A percentile compares a stretch with the other conserved stretches of the same genome.
Conservation (phyloP, 2,888 invertebrate species). For the Dicranocentrus wangi region DNA sequence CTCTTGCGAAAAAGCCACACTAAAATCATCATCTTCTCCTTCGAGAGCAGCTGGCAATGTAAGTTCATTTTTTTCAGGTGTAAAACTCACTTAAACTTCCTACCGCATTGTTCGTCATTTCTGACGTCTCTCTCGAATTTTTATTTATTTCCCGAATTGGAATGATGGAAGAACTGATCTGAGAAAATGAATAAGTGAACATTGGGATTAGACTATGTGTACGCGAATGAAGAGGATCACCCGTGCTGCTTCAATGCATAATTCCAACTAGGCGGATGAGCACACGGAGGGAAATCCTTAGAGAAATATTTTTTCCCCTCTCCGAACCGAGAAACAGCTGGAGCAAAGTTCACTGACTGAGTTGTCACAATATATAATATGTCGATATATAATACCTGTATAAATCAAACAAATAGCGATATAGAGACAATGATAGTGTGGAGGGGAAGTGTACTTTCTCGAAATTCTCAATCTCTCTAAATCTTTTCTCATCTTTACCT, state of each 20-base stretch:
- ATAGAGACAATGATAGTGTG: too few relatives aligned
- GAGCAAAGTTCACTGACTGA: conserved; percentile 34
- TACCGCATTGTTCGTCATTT: neutral
- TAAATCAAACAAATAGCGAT: too few relatives aligned
- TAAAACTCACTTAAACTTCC: neutral
- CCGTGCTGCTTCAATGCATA: conserved; percentile 16
- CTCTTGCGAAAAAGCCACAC: too few relatives aligned
- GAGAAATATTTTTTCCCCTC: conserved; percentile 19
- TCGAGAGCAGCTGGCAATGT: conserved; percentile 3
- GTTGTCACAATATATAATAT: conserved; percentile 6
- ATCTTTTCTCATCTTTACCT: neutral
- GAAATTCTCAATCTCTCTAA: conserved; percentile 2
- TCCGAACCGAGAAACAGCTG: conserved; percentile 10
- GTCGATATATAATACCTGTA: too few relatives aligned
- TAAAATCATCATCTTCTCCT: neutral
- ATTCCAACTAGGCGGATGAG: conserved; percentile 9
- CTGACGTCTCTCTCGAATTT: neutral
- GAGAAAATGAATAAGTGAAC: conserved; percentile 22
- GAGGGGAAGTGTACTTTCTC: too few relatives aligned
- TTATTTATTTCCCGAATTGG: neutral
- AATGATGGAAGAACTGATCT: neutral
- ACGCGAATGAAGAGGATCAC: conserved; percentile 1
- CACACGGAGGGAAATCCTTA: neutral
- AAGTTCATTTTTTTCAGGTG: neutral
- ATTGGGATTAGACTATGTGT: conserved; percentile 21